Base-by-base conservation (phyloP, 2,888 invertebrate genomes). In the Ceraclea dissimilis region DNA sequence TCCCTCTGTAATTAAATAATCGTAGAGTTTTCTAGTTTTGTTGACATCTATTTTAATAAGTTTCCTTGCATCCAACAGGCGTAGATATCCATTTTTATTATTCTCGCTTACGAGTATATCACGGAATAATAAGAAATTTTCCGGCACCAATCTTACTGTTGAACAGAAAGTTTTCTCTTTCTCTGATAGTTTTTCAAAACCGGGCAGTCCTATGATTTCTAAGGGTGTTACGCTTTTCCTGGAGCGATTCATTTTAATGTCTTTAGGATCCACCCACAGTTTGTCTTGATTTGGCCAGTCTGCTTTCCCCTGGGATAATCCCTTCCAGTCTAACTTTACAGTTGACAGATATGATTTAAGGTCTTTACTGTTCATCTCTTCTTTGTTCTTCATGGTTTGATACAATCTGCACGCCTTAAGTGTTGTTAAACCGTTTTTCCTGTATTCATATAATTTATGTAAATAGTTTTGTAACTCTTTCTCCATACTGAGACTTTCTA, bases 1-100 rank as follows among this genome's bases (percentile, higher is more conserved):
- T 26, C 89, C 89, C 68, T 88, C 82, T 64, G 81, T 74, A 55
- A 85, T 72, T 22, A 92, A 75, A 70, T 87, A 84, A 74, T 90
- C 88, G 74, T 87, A 90, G 65, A 94, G 83, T 70, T 90, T 90
- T 61, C 93, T 81, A 0, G 94, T 95, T 71, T 90, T 90, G 70
- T 93, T 93, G 2, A 95, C 95, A 76, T 95, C 94, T 64, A 95
- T 95, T 72, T 93, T 94, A 39, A 94, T 81, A 47, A 93, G 78
- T 46, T 80, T 80, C 52, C 95, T 76, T 0, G 94, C 94, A 67
- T 91, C 90, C 1, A 90, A 83, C 60, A 95, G 73, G 60, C 86
- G 80, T 5, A 95, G 72, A 57, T 80, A 83, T 0, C 89, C 88
- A 58, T 80, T 73, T 69, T 88, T 92, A 59, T 84, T 79, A 70